phyloP scores from a whole-genome alignment of 1,140 invertebrate genomes.

The Heliconius himera region DNA sequence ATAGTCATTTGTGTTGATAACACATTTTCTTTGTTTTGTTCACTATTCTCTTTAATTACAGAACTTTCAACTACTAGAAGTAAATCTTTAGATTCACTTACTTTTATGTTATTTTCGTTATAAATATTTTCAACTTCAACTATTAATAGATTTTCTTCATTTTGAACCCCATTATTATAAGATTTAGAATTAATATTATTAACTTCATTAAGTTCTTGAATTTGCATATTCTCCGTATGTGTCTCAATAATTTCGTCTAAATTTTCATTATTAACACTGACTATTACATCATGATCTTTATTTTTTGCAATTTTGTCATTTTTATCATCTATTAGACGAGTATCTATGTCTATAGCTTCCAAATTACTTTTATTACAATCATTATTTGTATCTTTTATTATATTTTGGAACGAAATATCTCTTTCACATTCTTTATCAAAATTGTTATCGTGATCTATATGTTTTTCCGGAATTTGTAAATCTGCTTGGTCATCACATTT shows the following conservation, averaged over 20 bases:
- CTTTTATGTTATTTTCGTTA: constrained; percentile 33
- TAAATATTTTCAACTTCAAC: constrained; percentile 55
- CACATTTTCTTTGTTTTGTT: constrained; percentile 21
- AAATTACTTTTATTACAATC: neutral
- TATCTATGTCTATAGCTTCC: neutral
- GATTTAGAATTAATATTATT: neutral
- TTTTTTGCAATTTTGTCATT: neutral
- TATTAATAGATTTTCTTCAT: constrained; percentile 31
- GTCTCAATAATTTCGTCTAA: constrained; percentile 21
- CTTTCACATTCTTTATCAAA: neutral
- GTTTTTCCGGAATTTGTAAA: neutral
- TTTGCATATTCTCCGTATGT: neutral
- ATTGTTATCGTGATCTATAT: neutral
- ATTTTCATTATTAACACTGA: neutral
- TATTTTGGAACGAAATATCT: constrained; percentile 28
- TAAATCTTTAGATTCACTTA: constrained; percentile 38
- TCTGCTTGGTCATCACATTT: neutral
- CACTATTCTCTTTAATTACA: constrained; percentile 37
- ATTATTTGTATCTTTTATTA: neutral
- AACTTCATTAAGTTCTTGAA: neutral
- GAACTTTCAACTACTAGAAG: constrained; percentile 54
- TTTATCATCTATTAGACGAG: neutral
- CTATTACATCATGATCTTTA: neutral
- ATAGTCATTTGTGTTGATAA: constrained; percentile 54
- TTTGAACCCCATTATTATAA: neutral